A percentile compares a stretch with the other conserved stretches of the same genome.
These are phyloP conservation scores for Pituophis catenifer DNA, from an alignment of 2,113 vertebrate species.

Conservation along the genomic window DNA sequence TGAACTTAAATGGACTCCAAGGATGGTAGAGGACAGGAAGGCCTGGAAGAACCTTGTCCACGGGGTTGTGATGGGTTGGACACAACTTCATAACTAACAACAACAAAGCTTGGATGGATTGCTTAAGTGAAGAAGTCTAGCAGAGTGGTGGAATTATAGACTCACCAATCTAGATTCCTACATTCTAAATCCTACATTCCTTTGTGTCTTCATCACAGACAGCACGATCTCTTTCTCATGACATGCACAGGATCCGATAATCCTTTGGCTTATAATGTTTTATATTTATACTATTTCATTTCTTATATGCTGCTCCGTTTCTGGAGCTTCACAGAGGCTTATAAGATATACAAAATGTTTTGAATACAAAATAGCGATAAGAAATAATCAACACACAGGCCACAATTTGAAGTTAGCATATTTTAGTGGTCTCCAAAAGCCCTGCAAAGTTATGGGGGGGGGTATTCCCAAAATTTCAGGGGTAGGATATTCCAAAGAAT, in stretches of 20 bases:
- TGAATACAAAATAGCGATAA: neutral
- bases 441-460: no score
- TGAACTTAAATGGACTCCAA: no score
- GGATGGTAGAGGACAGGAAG: no score
- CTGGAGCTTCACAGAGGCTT: neutral
- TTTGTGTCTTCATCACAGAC: neutral
- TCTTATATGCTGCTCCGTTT: neutral
- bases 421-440: no score
- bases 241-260: neutral
- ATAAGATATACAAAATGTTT: neutral
- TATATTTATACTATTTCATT: neutral
- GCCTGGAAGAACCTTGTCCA: no score
- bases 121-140: conserved; percentile 7
- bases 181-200: neutral
- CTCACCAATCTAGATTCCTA: conserved; percentile 6
- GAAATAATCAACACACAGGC: neutral
- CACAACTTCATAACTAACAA: no score
- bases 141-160: neutral
- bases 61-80: no score
- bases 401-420: no score
- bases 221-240: neutral
- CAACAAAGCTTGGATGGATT: conserved; percentile 10
- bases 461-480: no score
- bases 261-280: neutral
- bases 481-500: no score